phyloP scores from a whole-genome alignment of 2,888 invertebrate genomes.

The Hedychridium roseum region DNA sequence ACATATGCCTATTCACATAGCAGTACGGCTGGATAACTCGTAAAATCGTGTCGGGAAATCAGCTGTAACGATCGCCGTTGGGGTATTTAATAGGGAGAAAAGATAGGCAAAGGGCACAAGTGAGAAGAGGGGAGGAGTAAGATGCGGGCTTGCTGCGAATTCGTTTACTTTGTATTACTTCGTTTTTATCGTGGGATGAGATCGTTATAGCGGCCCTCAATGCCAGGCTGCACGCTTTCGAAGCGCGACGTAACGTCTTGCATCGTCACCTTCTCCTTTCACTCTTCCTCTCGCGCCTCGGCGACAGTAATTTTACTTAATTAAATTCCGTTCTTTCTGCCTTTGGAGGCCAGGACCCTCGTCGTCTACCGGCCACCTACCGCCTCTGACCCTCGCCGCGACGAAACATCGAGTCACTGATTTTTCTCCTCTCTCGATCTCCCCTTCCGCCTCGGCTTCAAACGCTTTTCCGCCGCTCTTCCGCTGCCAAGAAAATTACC shows the following conservation, averaged over 20 bases:
- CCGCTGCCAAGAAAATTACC: too few species aligned
- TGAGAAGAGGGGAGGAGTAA: slow-evolving; percentile 9
- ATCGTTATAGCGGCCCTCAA: slow-evolving; percentile 50
- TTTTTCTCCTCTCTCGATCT: slow-evolving; percentile 30
- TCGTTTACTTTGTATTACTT: slow-evolving; percentile 60
- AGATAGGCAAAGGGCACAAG: slow-evolving; percentile 12
- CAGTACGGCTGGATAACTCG: not conserved
- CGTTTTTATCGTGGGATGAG: slow-evolving; percentile 59
- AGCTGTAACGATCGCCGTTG: not conserved
- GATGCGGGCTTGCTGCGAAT: slow-evolving; percentile 33
- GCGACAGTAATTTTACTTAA: slow-evolving; percentile 63
- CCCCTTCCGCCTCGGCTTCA: slow-evolving; percentile 17
- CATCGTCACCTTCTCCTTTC: slow-evolving; percentile 36
- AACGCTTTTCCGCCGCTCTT: slow-evolving; percentile 24
- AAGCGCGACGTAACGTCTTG: slow-evolving; percentile 37
- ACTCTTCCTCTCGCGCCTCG: slow-evolving; percentile 16
- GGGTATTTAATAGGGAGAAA: slow-evolving; percentile 11
- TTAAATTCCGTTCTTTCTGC: slow-evolving; percentile 64
- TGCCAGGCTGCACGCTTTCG: slow-evolving; percentile 1
- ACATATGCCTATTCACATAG: not conserved
- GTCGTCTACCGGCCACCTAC: slow-evolving; percentile 4
- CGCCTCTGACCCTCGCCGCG: slow-evolving; percentile 3
- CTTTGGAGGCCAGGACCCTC: slow-evolving; percentile 27
- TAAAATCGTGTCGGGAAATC: not conserved
- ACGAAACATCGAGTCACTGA: slow-evolving; percentile 27